These are phyloP conservation scores for Hesperia comma DNA, from an alignment of 2,888 invertebrate species.

Conservation along the genomic window DNA sequence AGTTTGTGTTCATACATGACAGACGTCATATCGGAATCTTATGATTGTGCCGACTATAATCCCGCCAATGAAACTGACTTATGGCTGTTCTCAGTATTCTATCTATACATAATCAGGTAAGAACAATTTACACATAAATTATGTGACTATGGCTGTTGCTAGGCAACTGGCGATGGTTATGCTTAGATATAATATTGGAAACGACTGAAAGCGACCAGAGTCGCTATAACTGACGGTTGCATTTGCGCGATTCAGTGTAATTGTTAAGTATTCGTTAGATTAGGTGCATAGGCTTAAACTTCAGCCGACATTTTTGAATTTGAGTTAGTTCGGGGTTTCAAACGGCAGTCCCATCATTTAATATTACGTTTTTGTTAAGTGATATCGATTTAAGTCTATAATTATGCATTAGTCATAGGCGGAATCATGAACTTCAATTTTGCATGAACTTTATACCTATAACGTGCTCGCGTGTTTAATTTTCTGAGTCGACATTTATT, in stretches of 20 bases:
- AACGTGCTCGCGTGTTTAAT: conserved; percentile 19
- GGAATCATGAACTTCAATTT: conserved; percentile 21
- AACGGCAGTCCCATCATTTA: conserved; percentile 69
- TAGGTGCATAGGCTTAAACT: conserved; percentile 69
- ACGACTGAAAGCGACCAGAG: background rate
- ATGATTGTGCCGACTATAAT: too few relatives aligned
- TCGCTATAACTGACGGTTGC: conserved; percentile 46
- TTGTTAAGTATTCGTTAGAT: conserved; percentile 79
- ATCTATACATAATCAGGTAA: too few relatives aligned
- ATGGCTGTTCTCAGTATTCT: too few relatives aligned
- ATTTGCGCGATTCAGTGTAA: conserved; percentile 67
- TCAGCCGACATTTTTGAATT: conserved; percentile 80
- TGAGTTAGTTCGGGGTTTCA: conserved; percentile 77
- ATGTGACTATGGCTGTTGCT: too few relatives aligned
- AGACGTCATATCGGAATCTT: too few relatives aligned
- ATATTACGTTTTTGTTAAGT: conserved; percentile 42
- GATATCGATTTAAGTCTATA: conserved; percentile 25
- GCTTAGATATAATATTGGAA: too few relatives aligned
- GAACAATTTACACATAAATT: too few relatives aligned
- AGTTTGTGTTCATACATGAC: too few relatives aligned
- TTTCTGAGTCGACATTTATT: conserved; percentile 10
- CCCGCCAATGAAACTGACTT: conserved; percentile 58
- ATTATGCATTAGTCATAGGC: conserved; percentile 28
- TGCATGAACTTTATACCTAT: conserved; percentile 30
- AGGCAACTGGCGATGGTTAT: too few relatives aligned